These are phyloP conservation scores for human (Homo sapiens) DNA, from an alignment of 2,113 vertebrate species.

Conservation along the genomic window GRCh38 chrX:136327501-136328000, in stretches of 20 bases:
- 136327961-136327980: neutral
- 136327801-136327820: constrained; percentile 9
- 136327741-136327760: neutral
- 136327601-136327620: neutral
- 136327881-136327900: neutral
- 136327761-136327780: constrained; percentile 15
- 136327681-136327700: neutral
- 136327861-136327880: constrained; percentile 26
- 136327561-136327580: constrained; percentile 23
- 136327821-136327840: neutral
- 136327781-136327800: neutral
- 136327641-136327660: neutral
- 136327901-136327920: neutral
- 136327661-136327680: constrained; percentile 8
- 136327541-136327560: neutral
- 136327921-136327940: neutral
- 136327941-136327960: neutral
- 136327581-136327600: neutral
- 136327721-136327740: neutral
- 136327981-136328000: neutral
- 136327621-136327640: constrained; percentile 11
- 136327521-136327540: constrained; percentile 42
- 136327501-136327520: neutral
- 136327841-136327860: neutral
- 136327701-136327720: neutral